Percentiles rank a stretch among this genome's conserved stretches.
Evolutionary conservation across 2,113 vertebrate genomes (phyloP).

Genomic region (Vidua chalybeata): DNA sequence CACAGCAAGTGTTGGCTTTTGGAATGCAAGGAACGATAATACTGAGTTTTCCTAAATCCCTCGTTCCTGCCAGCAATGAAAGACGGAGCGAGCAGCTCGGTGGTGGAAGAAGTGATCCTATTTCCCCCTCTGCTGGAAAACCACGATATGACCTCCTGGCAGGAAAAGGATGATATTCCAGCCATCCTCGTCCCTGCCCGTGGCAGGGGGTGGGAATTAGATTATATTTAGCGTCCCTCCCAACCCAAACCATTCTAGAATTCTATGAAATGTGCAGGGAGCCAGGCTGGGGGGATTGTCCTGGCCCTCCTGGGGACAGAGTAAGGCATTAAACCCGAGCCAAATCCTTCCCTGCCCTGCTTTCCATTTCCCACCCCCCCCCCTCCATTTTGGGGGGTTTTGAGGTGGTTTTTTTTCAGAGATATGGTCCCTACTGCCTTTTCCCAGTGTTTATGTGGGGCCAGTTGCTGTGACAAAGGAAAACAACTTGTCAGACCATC

Average conservation of each 20-base stretch:
- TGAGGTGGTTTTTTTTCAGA: not conserved
- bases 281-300: not conserved
- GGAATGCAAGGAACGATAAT: not conserved
- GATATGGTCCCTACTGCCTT: not conserved
- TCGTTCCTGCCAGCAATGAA: not conserved
- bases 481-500: not conserved
- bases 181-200: not conserved
- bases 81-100: accelerated
- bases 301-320: not conserved
- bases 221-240: not conserved
- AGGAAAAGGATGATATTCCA: not conserved
- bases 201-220: not conserved
- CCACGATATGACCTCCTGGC: not conserved
- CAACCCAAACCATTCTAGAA: not conserved
- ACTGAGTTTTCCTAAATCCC: not conserved
- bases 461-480: not conserved
- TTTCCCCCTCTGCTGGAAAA: constrained; percentile 65
- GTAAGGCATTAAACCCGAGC: not conserved
- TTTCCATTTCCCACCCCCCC: not conserved
- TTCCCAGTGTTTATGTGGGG: accelerated
- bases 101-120: constrained; percentile 30
- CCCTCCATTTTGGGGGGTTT: not conserved
- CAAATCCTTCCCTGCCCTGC: not conserved
- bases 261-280: accelerated
- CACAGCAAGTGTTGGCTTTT: not conserved